Percentiles rank a stretch among this genome's conserved stretches.
phyloP scores from a whole-genome alignment of 2,888 invertebrate genomes.

The Drosophila anomelani region DNA sequence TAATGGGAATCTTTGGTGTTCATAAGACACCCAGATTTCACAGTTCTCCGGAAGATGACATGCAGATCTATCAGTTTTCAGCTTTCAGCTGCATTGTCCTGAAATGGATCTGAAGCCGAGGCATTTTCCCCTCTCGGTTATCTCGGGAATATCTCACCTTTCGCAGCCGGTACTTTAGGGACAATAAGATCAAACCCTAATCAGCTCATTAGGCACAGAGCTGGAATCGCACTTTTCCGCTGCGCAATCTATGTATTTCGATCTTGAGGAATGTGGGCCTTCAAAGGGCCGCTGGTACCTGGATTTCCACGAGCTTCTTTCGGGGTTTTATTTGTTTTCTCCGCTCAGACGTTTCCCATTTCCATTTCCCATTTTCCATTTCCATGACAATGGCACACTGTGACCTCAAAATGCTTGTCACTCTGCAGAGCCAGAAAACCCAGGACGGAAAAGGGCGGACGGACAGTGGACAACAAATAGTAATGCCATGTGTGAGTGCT shows the following conservation, averaged over 20 bases:
- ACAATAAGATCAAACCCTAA: conserved; percentile 42
- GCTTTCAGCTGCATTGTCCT: conserved; percentile 13
- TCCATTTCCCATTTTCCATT: conserved; percentile 43
- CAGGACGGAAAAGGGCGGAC: conserved; percentile 15
- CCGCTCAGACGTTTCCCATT: conserved; percentile 35
- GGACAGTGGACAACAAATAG: conserved; percentile 40
- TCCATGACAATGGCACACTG: conserved; percentile 64
- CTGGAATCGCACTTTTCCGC: conserved; percentile 27
- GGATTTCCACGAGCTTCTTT: conserved; percentile 16
- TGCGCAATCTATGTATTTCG: conserved; percentile 14
- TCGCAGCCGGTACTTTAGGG: conserved; percentile 5
- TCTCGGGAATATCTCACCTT: conserved; percentile 23
- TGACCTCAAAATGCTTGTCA: conserved; percentile 70
- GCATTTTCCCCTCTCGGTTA: conserved; percentile 15
- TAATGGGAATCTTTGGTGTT: neutral
- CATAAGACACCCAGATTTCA: conserved; percentile 14
- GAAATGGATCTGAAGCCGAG: neutral
- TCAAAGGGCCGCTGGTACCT: conserved; percentile 29
- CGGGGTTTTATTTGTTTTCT: conserved; percentile 26
- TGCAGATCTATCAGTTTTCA: conserved; percentile 19
- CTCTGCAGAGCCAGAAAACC: conserved; percentile 30
- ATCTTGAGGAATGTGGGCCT: conserved; percentile 15
- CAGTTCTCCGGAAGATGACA: conserved; percentile 18
- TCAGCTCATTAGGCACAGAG: conserved; percentile 43
- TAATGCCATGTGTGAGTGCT: conserved; percentile 40